These are phyloP conservation scores for Chironomus riparius DNA, from an alignment of 2,888 invertebrate species.

Conservation along the genomic window DNA sequence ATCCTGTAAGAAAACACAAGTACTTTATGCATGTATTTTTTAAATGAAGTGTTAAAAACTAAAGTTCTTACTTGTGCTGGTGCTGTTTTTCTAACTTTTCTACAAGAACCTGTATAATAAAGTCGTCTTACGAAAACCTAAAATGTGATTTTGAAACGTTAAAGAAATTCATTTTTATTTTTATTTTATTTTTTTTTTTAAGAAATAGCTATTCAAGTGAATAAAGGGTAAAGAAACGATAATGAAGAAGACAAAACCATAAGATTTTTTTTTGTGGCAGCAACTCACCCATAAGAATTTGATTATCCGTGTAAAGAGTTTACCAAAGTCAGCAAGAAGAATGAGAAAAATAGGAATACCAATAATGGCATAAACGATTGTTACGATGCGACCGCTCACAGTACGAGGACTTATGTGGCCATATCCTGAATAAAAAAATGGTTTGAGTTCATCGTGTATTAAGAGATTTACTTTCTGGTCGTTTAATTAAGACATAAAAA, in stretches of 20 bases:
- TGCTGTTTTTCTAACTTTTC: conserved; percentile 62
- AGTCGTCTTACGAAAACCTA: conserved; percentile 65
- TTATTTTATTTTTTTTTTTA: too few relatives aligned
- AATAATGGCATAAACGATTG: conserved; percentile 87
- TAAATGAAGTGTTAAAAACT: not conserved
- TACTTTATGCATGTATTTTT: not conserved
- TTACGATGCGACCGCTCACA: conserved; percentile 70
- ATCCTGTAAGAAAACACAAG: conserved; percentile 47
- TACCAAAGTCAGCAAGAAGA: conserved; percentile 89
- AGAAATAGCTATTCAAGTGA: too few relatives aligned
- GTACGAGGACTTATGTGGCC: conserved; percentile 94
- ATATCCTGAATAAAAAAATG: conserved; percentile 59
- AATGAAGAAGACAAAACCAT: not conserved
- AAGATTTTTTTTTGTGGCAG: not conserved
- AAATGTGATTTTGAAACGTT: not conserved
- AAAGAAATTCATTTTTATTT: not conserved
- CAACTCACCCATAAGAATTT: conserved; percentile 67
- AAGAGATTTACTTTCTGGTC: not conserved
- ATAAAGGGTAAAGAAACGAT: not conserved
- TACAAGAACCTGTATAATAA: conserved; percentile 79
- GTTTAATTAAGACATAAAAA: too few relatives aligned
- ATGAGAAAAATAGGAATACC: conserved; percentile 95
- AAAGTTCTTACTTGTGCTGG: conserved; percentile 55
- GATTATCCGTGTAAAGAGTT: conserved; percentile 79
- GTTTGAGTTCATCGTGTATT: conserved; percentile 25